These are phyloP conservation scores for Agraylea sexmaculata DNA, from an alignment of 1,140 invertebrate genomes.

Conservation along the genomic window DNA sequence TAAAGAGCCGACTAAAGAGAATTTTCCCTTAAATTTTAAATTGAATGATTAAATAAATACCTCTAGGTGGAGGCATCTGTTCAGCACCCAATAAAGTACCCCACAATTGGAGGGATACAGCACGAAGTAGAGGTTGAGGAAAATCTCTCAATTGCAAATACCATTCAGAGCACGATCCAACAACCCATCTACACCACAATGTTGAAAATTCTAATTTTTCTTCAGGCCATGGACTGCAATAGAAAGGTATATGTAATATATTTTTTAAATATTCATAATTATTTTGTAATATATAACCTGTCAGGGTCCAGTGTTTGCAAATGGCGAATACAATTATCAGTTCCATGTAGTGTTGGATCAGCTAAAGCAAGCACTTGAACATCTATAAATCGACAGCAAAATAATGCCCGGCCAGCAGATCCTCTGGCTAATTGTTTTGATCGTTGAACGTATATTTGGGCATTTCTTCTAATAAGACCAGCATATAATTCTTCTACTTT, in stretches of 20 bases:
- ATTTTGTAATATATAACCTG: conserved; percentile 26
- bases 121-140: conserved; percentile 79
- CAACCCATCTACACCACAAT: conserved; percentile 82
- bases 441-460: conserved; percentile 86
- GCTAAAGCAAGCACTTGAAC: conserved; percentile 74
- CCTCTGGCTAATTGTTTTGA: conserved; percentile 46
- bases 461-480: conserved; percentile 77
- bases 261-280: background rate
- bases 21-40: too few relatives aligned
- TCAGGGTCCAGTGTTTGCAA: conserved; percentile 74
- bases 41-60: conserved; percentile 29
- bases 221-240: conserved; percentile 71
- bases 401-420: conserved; percentile 42
- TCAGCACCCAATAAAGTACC: conserved; percentile 86
- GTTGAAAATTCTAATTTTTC: conserved; percentile 84
- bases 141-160: conserved; percentile 90
- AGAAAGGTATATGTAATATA: conserved; percentile 10
- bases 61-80: conserved; percentile 65
- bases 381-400: conserved; percentile 31
- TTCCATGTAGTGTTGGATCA: conserved; percentile 75
- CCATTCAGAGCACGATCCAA: conserved; percentile 70
- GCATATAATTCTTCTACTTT: conserved; percentile 85
- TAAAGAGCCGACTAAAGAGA: too few relatives aligned
- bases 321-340: conserved; percentile 59
- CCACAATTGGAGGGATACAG: conserved; percentile 74